A percentile compares a stretch with the other conserved stretches of the same genome.
Evolutionary conservation across 2,113 vertebrate genomes (phyloP).

Genomic region (Oreochromis niloticus): DNA sequence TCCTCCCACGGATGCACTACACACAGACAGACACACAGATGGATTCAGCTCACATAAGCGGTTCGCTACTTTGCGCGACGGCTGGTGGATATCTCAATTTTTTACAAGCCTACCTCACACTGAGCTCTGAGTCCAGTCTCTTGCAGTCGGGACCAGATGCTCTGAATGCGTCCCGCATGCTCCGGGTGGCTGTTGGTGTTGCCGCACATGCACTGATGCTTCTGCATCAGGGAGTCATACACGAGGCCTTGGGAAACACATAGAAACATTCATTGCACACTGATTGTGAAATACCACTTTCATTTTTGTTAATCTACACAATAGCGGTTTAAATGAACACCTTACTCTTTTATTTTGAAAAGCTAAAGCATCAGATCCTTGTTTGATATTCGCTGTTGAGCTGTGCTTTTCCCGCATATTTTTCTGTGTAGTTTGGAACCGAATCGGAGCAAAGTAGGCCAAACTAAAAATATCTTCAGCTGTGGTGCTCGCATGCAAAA

Average conservation of each 20-base stretch:
- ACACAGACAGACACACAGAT: slow-evolving; percentile 12
- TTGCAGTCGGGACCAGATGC: slow-evolving; percentile 97
- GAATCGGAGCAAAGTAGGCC: slow-evolving; percentile 13
- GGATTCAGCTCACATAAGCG: not conserved
- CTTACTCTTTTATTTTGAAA: not conserved
- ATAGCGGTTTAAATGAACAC: rapidly evolving
- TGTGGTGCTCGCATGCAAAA: not conserved
- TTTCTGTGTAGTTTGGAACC: not conserved
- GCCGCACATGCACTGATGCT: slow-evolving; percentile 95
- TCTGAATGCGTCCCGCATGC: slow-evolving; percentile 93
- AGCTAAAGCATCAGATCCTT: not conserved
- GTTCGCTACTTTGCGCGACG: not conserved
- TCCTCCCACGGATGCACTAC: slow-evolving; percentile 93
- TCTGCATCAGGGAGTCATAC: slow-evolving; percentile 96
- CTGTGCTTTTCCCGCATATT: not conserved
- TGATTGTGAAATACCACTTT: not conserved
- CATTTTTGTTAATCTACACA: not conserved
- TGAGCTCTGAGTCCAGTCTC: slow-evolving; percentile 90
- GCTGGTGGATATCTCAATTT: not conserved
- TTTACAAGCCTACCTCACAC: slow-evolving; percentile 81
- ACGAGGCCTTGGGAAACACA: slow-evolving; percentile 81
- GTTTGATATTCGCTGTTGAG: not conserved
- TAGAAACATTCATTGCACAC: not conserved
- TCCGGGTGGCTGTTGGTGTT: slow-evolving; percentile 96
- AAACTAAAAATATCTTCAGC: slow-evolving; percentile 8